phyloP scores from a whole-genome alignment of 2,888 invertebrate genomes.

The Ctena decussata region DNA sequence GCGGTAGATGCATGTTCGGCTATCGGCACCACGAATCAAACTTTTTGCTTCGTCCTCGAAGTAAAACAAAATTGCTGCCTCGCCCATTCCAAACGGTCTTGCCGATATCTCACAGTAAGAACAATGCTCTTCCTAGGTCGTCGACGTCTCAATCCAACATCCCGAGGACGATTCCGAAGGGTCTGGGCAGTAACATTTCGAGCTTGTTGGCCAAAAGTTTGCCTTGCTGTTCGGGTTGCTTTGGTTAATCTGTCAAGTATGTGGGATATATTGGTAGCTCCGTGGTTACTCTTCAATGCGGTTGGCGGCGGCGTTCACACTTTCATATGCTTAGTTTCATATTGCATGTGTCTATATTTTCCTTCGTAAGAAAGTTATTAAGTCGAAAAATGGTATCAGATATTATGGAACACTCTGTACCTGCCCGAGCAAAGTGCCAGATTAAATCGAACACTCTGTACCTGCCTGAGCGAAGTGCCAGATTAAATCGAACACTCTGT shows the following conservation, averaged over 20 bases:
- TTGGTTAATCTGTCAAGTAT: background rate
- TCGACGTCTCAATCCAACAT: conserved; percentile 19
- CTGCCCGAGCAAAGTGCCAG: too few relatives aligned
- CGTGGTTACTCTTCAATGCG: background rate
- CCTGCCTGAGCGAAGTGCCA: too few relatives aligned
- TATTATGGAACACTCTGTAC: too few relatives aligned
- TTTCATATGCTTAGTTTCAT: too few relatives aligned
- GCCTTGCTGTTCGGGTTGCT: background rate
- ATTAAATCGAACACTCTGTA: too few relatives aligned
- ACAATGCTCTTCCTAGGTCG: background rate
- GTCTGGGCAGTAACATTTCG: background rate
- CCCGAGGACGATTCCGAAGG: conserved; percentile 17
- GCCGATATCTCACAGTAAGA: conserved; percentile 18
- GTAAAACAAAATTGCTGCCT: conserved; percentile 27
- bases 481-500: background rate
- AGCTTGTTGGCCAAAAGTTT: background rate
- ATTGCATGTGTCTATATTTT: too few relatives aligned
- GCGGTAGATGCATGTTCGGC: conserved; percentile 16
- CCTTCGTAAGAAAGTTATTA: too few relatives aligned
- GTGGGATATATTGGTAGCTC: background rate
- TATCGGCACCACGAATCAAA: background rate
- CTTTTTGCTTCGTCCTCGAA: conserved; percentile 35
- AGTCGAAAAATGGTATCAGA: too few relatives aligned
- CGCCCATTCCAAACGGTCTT: conserved; percentile 26
- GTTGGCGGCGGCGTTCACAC: background rate